Conservation (phyloP, 2,797 vertebrate species). For the Lagocephalus sceleratus region DNA sequence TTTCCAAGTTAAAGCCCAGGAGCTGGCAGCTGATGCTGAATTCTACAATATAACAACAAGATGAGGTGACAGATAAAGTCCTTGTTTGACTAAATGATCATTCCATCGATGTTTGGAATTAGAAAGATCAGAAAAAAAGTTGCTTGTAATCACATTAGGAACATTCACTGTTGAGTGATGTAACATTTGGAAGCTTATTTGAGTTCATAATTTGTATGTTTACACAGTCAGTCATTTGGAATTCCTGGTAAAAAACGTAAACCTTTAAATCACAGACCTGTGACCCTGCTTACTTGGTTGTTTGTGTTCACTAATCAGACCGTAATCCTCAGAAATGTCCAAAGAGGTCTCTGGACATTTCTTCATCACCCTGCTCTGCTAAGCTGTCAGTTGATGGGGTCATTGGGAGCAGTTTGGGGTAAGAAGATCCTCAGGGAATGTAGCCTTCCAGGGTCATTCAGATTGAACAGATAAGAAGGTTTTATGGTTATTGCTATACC, state of each 20-base stretch:
- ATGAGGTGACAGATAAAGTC: slow-evolving; percentile 64
- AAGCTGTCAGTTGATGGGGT: slow-evolving; percentile 37
- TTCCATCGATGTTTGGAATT: slow-evolving; percentile 45
- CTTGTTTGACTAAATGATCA: slow-evolving; percentile 56
- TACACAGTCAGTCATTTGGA: neutral
- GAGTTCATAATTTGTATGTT: slow-evolving; percentile 21
- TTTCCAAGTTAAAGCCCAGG: slow-evolving; percentile 40
- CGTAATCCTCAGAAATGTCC: slow-evolving; percentile 59
- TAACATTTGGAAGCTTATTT: slow-evolving; percentile 14
- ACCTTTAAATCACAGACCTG: slow-evolving; percentile 38
- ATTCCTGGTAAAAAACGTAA: neutral
- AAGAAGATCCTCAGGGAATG: slow-evolving; percentile 2
- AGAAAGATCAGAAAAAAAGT: slow-evolving; percentile 27
- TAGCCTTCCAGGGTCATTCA: slow-evolving; percentile 5
- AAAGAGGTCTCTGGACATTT: slow-evolving; percentile 40
- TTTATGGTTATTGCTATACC: neutral
- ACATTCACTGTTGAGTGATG: slow-evolving; percentile 30
- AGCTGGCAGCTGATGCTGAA: slow-evolving; percentile 46
- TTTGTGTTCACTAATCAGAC: slow-evolving; percentile 65
- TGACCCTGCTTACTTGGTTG: slow-evolving; percentile 55
- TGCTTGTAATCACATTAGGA: slow-evolving; percentile 17
- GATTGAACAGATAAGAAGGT: neutral
- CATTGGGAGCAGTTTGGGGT: slow-evolving; percentile 16
- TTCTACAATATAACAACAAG: slow-evolving; percentile 57
- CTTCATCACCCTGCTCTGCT: slow-evolving; percentile 12